Percentiles rank a stretch among this genome's conserved stretches.
Conservation (phyloP, 2,888 invertebrate genomes). For the Tipula confusa region DNA sequence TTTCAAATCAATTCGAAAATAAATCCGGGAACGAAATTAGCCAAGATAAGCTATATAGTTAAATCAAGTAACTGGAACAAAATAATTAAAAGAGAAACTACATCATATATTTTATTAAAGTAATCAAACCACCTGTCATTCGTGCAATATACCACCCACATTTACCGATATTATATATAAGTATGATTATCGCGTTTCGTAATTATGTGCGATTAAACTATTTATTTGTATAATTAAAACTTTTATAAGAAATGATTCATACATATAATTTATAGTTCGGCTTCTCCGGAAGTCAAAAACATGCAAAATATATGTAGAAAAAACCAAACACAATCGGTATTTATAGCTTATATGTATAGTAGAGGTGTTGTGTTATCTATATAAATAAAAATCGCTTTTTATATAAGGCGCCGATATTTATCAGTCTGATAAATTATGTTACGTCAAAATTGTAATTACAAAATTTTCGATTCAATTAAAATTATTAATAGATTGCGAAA, state of each 20-base stretch:
- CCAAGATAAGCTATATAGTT: neutral
- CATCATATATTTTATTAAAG: neutral
- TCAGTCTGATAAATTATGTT: neutral
- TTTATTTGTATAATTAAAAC: neutral
- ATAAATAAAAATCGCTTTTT: neutral
- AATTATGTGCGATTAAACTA: neutral
- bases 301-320: neutral
- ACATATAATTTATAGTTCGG: neutral
- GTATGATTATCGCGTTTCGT: neutral
- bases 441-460: neutral
- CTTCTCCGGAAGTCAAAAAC: neutral
- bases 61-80: neutral
- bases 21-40: neutral
- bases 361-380: neutral
- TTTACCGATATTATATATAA: neutral
- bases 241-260: neutral
- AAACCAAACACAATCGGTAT: neutral
- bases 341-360: neutral
- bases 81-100: neutral
- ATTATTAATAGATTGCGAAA: neutral
- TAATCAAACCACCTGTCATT: neutral
- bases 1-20: neutral
- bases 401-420: neutral
- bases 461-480: neutral
- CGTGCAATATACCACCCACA: constrained; percentile 8